Percentiles rank a stretch among this genome's conserved stretches.
These are phyloP conservation scores for Mellilla xanthometata DNA, from an alignment of 2,888 invertebrate genomes.

Conservation along the genomic window DNA sequence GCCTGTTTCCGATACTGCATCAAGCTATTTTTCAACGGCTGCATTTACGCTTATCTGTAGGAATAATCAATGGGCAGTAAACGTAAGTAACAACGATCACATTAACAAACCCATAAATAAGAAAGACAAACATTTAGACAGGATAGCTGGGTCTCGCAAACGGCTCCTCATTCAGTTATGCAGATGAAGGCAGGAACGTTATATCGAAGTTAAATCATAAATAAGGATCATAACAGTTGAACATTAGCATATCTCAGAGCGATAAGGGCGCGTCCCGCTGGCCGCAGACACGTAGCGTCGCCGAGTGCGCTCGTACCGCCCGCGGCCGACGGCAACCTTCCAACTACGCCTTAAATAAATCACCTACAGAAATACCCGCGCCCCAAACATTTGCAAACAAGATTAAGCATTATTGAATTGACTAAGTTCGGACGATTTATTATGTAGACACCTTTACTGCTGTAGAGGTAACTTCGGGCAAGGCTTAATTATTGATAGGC, in stretches of 20 bases:
- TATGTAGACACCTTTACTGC: constrained; percentile 26
- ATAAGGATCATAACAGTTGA: constrained; percentile 25
- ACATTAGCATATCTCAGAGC: constrained; percentile 26
- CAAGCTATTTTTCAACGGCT: too few relatives aligned
- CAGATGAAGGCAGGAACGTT: constrained; percentile 24
- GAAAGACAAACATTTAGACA: constrained; percentile 5
- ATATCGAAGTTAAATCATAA: constrained; percentile 20
- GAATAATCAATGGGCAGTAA: neutral
- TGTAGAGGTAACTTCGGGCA: constrained; percentile 19
- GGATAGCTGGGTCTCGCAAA: constrained; percentile 10
- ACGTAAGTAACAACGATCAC: neutral
- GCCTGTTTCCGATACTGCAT: neutral
- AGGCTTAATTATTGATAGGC: constrained; percentile 26
- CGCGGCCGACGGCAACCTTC: constrained; percentile 55
- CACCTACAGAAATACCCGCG: constrained; percentile 57
- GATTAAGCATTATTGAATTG: constrained; percentile 66
- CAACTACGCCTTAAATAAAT: constrained; percentile 65
- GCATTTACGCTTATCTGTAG: too few relatives aligned
- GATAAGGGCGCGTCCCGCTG: constrained; percentile 26
- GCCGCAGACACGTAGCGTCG: constrained; percentile 25
- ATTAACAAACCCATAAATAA: constrained; percentile 3
- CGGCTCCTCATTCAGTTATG: constrained; percentile 16
- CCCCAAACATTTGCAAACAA: constrained; percentile 55
- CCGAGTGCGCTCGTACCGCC: constrained; percentile 36
- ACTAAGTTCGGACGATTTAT: constrained; percentile 46